phyloP scores from a whole-genome alignment of 2,888 invertebrate genomes.

The Dermolepida albohirtum region DNA sequence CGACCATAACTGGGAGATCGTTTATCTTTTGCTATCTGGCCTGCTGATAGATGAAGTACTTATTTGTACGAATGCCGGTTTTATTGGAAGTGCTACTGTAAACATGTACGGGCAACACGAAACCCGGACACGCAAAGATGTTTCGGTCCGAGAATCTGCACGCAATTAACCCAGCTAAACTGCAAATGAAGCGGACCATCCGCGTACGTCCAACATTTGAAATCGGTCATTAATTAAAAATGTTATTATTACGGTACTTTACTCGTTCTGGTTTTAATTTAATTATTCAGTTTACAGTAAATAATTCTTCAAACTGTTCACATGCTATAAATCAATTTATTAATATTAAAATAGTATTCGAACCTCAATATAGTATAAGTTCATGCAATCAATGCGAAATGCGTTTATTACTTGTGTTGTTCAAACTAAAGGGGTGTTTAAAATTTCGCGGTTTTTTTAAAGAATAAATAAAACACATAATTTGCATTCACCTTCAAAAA shows the following conservation, averaged over 20 bases:
- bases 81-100: conserved; percentile 27
- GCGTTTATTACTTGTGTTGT: too few relatives aligned
- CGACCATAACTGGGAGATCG: conserved; percentile 20
- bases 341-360: too few relatives aligned
- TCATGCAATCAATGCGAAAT: too few relatives aligned
- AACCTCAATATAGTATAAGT: too few relatives aligned
- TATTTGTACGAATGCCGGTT: conserved; percentile 21
- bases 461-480: too few relatives aligned
- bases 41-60: conserved; percentile 11
- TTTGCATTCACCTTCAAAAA: too few relatives aligned
- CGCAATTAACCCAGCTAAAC: conserved; percentile 36
- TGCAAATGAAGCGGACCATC: conserved; percentile 12
- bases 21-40: conserved; percentile 19
- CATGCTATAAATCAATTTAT: too few relatives aligned
- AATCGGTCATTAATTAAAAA: conserved; percentile 26
- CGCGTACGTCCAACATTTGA: conserved; percentile 5
- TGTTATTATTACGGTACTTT: conserved; percentile 28
- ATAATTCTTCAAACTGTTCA: not conserved
- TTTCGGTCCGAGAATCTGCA: conserved; percentile 34
- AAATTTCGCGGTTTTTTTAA: too few relatives aligned
- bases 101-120: conserved; percentile 17
- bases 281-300: conserved; percentile 27
- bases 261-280: conserved; percentile 23
- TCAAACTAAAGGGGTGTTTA: too few relatives aligned
- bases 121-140: conserved; percentile 29